A percentile compares a stretch with the other conserved stretches of the same genome.
phyloP scores from a whole-genome alignment of 2,113 vertebrate genomes.

The Thomomys bottae region DNA sequence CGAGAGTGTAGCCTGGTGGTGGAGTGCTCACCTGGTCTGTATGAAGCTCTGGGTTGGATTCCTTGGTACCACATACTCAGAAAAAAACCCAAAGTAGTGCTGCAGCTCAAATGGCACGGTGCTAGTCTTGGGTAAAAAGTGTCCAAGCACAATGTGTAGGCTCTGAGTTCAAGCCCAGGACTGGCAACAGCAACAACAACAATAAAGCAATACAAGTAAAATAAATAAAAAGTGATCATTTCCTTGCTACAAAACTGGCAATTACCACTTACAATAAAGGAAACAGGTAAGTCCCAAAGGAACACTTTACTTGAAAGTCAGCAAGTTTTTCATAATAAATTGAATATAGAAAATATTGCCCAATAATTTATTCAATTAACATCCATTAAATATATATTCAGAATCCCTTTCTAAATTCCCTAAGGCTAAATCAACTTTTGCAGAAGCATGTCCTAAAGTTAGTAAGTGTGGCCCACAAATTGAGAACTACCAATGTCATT shows the following conservation, averaged over 20 bases:
- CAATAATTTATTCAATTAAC: conserved; percentile 49
- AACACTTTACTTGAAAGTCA: conserved; percentile 49
- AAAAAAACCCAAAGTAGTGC: too few species aligned
- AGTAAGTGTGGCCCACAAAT: conserved; percentile 8
- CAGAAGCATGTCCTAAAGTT: background rate
- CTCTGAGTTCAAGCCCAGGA: too few species aligned
- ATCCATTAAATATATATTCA: conserved; percentile 40
- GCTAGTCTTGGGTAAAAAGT: too few species aligned
- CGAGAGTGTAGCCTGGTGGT: too few species aligned
- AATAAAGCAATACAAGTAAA: background rate
- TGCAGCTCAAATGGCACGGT: too few species aligned
- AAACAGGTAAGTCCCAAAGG: background rate
- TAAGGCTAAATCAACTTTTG: background rate
- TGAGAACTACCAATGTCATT: conserved; percentile 30
- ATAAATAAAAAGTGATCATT: background rate
- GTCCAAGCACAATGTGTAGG: too few species aligned
- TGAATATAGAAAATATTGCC: conserved; percentile 49
- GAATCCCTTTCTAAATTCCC: conserved; percentile 33
- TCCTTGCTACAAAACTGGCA: background rate
- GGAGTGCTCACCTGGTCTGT: too few species aligned
- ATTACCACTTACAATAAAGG: background rate
- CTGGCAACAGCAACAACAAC: too few species aligned
- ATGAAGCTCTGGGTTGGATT: too few species aligned
- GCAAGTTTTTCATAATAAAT: conserved; percentile 60
- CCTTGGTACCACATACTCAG: too few species aligned